Evolutionary conservation across 1,140 invertebrate species (phyloP), one percentile per base, ranked within the genome.

Genomic region (Camponotus floridanus): DNA sequence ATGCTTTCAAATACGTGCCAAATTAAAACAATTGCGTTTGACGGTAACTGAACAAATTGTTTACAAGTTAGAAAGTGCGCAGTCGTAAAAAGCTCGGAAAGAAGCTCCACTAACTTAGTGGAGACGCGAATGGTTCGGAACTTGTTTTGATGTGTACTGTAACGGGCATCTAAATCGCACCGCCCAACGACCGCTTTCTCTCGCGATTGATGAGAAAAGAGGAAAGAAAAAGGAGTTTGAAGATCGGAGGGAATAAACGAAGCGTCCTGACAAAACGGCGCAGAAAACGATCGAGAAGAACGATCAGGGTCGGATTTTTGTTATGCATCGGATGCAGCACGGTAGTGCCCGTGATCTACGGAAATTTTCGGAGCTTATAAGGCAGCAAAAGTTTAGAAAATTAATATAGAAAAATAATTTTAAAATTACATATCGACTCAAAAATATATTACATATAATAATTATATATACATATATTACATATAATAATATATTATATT

Each of bases 21-120:
- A 64, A 9, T n/a, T 76, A 31, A 76, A 76, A 55, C 26, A 7
- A 61, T 9, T 15, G 15, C 21, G 31, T 76, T 76, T 36, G 11
- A 76, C 15, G 42, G n/a, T 65, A 78, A 36, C 68, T 51, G 9
- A 51, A 33, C 18, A 51, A 36, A 67, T 31, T 67, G 62, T 79
- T 79, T 79, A 68, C 42, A 79, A 67, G 62, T 4, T 9, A n/a
- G 45, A 31, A 33, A 18, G 45, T 79, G 39, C n/a, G n/a, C 76
- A 48, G 26, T 79, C 62, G 31, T 79, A 79, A 79, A 79, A 79
- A 65, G 61, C 62, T 11, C 13, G 45, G 45, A 67, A 36, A 68
- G 26, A 26, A 26, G 26, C 26, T 26, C 21, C 15, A 64, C 36
- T 64, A 42, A 67, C 76, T 64, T 48, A 36, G 42, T 21, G 36